phyloP scores from a whole-genome alignment of 1,140 invertebrate species.

The Drosophila mayri region DNA sequence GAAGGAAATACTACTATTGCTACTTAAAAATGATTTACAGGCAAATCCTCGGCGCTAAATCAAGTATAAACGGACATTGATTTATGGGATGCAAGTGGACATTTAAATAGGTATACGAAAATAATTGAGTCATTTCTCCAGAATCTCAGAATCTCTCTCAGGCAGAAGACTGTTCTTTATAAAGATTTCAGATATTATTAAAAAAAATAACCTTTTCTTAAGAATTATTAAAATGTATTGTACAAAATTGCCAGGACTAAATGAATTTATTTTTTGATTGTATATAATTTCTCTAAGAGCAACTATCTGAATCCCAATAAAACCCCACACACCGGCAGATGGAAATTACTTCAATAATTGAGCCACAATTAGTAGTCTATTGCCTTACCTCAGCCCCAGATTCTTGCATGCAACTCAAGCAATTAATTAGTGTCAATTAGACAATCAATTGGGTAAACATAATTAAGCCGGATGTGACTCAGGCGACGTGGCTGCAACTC shows the following conservation, averaged over 20 bases:
- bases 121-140: not conserved
- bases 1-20: constrained; percentile 28
- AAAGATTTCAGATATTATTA: not conserved
- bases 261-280: no score
- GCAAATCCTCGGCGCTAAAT: not conserved
- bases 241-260: no score
- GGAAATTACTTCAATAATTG: constrained; percentile 17
- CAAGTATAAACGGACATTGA: constrained; percentile 12
- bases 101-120: not conserved
- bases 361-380: constrained; percentile 20
- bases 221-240: not conserved
- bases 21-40: constrained; percentile 43
- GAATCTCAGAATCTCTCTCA: not conserved
- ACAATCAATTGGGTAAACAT: constrained; percentile 53
- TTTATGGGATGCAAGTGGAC: constrained; percentile 14
- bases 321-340: not conserved
- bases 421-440: constrained; percentile 58
- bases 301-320: not conserved
- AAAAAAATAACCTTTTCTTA: not conserved
- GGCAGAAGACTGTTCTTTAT: not conserved
- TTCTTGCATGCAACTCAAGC: constrained; percentile 40
- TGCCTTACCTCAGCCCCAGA: constrained; percentile 17
- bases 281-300: not conserved
- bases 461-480: constrained; percentile 44
- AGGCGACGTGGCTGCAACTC: constrained; percentile 22